Evolutionary conservation across 2,113 vertebrate genomes (phyloP).

Genomic region (Hippocampus abdominalis): DNA sequence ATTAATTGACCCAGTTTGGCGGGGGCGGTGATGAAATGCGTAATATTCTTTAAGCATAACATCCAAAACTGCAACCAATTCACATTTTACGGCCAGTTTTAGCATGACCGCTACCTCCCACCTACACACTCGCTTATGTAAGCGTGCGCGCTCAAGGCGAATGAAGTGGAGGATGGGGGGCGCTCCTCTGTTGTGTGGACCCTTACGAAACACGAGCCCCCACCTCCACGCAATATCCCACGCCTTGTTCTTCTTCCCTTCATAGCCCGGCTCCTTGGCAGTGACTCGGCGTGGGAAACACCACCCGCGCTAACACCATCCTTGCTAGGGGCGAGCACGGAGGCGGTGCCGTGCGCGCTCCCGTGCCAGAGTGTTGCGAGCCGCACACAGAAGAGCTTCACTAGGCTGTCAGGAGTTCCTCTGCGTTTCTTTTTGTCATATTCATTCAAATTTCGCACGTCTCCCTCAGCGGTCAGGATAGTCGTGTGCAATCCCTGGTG

Average conservation of each 20-base stretch:
- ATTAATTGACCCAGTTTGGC: too few species aligned
- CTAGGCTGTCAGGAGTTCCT: neutral
- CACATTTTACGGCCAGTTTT: neutral
- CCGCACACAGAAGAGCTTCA: neutral
- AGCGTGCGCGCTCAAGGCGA: neutral
- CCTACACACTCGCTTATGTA: conserved; percentile 1
- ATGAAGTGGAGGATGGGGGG: neutral
- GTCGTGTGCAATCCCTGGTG: neutral
- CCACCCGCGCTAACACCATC: neutral
- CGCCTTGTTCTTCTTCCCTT: neutral
- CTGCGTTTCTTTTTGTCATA: neutral
- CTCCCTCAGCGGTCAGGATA: neutral
- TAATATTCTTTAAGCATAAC: neutral
- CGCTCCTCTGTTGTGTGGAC: neutral
- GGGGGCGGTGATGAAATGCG: too few species aligned
- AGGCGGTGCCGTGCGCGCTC: conserved; percentile 1
- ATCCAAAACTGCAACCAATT: neutral
- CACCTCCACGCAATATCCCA: neutral
- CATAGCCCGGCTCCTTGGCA: neutral
- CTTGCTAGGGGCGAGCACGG: neutral
- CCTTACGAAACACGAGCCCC: neutral
- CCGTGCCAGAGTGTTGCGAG: neutral
- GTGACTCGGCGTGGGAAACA: neutral
- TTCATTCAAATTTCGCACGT: neutral
- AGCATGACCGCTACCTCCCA: neutral